phyloP scores from a whole-genome alignment of 1,140 invertebrate species.

The Dufourea novaeangliae region DNA sequence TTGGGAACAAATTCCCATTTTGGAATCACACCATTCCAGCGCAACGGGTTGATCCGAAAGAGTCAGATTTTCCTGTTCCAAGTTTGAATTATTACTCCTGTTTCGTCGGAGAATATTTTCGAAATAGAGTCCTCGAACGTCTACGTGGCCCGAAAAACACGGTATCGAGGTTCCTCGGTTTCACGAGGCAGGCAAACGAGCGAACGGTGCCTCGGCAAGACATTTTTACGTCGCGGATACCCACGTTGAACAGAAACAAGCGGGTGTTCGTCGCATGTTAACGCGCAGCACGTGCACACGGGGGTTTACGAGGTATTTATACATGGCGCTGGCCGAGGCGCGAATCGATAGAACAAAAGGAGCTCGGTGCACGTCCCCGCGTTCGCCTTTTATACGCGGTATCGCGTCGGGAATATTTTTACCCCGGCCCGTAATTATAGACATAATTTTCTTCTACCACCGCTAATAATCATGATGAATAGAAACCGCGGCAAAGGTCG shows the following conservation, averaged over 20 bases:
- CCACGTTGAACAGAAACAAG: constrained; percentile 9
- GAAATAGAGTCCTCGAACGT: background rate
- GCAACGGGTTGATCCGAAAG: too few relatives aligned
- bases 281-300: constrained; percentile 37
- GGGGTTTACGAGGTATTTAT: constrained; percentile 50
- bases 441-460: constrained; percentile 46
- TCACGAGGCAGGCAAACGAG: background rate
- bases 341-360: constrained; percentile 51
- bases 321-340: constrained; percentile 24
- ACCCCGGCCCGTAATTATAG: constrained; percentile 54
- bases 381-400: constrained; percentile 37
- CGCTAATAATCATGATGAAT: constrained; percentile 58
- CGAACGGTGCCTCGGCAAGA: background rate
- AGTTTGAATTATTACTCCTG: too few relatives aligned
- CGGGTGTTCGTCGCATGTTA: constrained; percentile 35
- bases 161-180: background rate
- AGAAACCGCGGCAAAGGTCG: constrained; percentile 52
- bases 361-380: constrained; percentile 23
- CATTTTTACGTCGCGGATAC: constrained; percentile 49
- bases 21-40: too few relatives aligned
- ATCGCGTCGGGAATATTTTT: constrained; percentile 51
- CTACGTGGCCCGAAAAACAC: background rate
- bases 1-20: too few relatives aligned
- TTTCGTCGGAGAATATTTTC: too few relatives aligned
- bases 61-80: too few relatives aligned